phyloP scores from a whole-genome alignment of 2,888 invertebrate species.

The Hirtodrosophila histrioides region DNA sequence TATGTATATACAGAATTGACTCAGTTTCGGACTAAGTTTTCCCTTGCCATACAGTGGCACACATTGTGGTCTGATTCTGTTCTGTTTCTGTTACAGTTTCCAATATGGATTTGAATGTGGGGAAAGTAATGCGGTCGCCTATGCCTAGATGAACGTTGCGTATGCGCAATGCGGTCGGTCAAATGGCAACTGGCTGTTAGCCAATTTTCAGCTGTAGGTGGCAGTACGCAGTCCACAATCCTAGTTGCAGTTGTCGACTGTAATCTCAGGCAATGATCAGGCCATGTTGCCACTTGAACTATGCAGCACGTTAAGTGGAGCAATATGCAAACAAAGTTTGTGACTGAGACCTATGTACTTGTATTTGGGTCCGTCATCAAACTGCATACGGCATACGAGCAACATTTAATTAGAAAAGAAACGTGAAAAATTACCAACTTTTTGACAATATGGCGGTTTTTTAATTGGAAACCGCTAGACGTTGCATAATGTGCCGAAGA shows the following conservation, averaged over 20 bases:
- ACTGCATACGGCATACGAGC: conserved; percentile 13
- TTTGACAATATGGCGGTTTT: conserved; percentile 50
- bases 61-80: conserved; percentile 26
- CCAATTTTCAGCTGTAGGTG: conserved; percentile 53
- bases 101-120: conserved; percentile 28
- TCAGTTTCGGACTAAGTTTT: conserved; percentile 18
- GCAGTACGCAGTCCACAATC: conserved; percentile 11
- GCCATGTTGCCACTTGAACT: conserved; percentile 41
- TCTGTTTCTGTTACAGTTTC: conserved; percentile 21
- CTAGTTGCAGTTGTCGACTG: conserved; percentile 5
- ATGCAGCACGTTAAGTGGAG: conserved; percentile 53
- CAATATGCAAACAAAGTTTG: conserved; percentile 15
- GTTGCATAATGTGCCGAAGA: conserved; percentile 44
- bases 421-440: conserved; percentile 31
- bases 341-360: not conserved
- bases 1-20: conserved; percentile 6
- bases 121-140: conserved; percentile 59
- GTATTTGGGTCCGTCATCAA: conserved; percentile 23
- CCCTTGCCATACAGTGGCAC: conserved; percentile 34
- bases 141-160: conserved; percentile 65
- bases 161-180: conserved; percentile 56
- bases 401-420: conserved; percentile 44
- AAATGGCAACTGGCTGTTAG: conserved; percentile 28
- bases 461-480: conserved; percentile 45
- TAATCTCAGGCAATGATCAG: conserved; percentile 54